Base-by-base conservation (phyloP, 2,888 invertebrate genomes). In the Xanthorhoe spadicearia region DNA sequence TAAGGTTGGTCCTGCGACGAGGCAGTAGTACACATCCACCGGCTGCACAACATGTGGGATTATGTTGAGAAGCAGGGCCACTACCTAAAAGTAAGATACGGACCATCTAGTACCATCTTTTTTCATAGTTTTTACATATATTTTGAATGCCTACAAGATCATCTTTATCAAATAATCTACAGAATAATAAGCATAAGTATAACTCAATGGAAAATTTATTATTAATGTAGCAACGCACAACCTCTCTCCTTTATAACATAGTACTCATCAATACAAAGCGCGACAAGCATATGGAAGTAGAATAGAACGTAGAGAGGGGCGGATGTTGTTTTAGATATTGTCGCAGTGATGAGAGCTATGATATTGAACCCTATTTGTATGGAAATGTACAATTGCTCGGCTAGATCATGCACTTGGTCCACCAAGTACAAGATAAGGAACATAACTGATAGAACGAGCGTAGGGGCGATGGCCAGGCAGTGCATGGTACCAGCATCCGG, bases 51-150 rank as follows among this genome's bases (percentile, higher is more conserved):
- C 84, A 80, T 88, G 85, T 67, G 89, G 89, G 70, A 92, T 82
- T 74, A 92, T 79, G 86, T 83, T 88, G 82, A 92, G 89, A 69
- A 92, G 83, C 70, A 92, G 84, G 75, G 90, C 89, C 84, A 92
- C 83, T 84, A 89, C 90, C 92, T 92, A 92, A 87, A 92, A 92
- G 79, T 81, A 87, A 87, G 82, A 88, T 80, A 82, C 64, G 76
- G 74, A 76, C 70, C 78, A 78, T 74, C 78, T 83, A 74, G 69
- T 66, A 74, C 61, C 64, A 73, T 67, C 32, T 58, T 61, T 52
- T 32, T 35, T 28, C 9, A 38, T 55, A 19, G n/a, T 7, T 28
- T 32, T 32, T 7, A 32, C 23, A 23, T 23, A 1, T 1, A 23
- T 23, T 23, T 7, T 9, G 19, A 48, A 55, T 48, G 10, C 2